Percentiles rank a stretch among this genome's conserved stretches.
Evolutionary conservation across 1,140 invertebrate genomes (phyloP).

Genomic region (Pachyrhynchus sulphureomaculatus): DNA sequence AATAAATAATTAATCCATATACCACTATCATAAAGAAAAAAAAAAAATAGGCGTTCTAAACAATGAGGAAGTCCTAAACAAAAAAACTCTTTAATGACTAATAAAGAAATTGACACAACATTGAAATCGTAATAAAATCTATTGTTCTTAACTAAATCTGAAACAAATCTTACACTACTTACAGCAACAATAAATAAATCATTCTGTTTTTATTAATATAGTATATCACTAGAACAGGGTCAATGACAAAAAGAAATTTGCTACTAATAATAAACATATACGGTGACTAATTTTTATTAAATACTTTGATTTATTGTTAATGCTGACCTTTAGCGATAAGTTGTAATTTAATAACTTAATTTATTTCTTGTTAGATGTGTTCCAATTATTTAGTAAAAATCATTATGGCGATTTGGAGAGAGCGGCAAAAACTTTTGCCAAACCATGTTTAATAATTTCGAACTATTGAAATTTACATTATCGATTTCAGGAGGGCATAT

Average conservation of each 20-base stretch:
- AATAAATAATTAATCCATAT: too few species aligned
- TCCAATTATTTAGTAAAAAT: too few species aligned
- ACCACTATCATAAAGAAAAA: too few species aligned
- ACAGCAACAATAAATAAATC: not conserved
- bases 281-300: not conserved
- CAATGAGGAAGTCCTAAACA: slow-evolving; percentile 1
- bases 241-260: slow-evolving; percentile 2
- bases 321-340: not conserved
- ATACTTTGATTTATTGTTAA: not conserved
- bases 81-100: not conserved
- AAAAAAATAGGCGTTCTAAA: not conserved
- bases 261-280: not conserved
- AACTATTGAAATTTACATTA: too few species aligned
- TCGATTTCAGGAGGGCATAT: too few species aligned
- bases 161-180: too few species aligned
- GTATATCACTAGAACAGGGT: slow-evolving; percentile 6
- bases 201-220: not conserved
- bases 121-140: not conserved
- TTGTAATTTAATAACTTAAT: too few species aligned
- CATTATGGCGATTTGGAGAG: too few species aligned
- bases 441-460: too few species aligned
- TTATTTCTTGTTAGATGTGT: too few species aligned
- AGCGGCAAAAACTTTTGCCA: too few species aligned
- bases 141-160: not conserved
- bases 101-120: not conserved